A percentile compares a stretch with the other conserved stretches of the same genome.
phyloP scores from a whole-genome alignment of 2,888 invertebrate genomes.

The Harpalus rufipes region DNA sequence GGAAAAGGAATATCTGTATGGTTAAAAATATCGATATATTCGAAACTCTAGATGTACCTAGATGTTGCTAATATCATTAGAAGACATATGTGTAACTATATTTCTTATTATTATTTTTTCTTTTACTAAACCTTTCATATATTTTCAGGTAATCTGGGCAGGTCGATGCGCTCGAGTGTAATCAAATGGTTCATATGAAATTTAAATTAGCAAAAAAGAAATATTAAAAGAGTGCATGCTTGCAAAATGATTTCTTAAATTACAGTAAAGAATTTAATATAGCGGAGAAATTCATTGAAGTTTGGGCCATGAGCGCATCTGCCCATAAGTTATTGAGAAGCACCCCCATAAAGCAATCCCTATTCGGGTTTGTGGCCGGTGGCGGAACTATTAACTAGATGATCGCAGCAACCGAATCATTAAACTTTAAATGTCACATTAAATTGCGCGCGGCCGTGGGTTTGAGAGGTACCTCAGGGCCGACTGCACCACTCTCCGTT shows the following conservation, averaged over 20 bases:
- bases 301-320: constrained; percentile 4
- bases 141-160: too few species aligned
- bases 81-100: too few species aligned
- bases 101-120: too few species aligned
- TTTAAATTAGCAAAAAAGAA: not conserved
- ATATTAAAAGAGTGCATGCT: not conserved
- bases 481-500: constrained; percentile 67
- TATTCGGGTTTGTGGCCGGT: constrained; percentile 17
- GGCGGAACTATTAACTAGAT: constrained; percentile 58
- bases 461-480: constrained; percentile 30
- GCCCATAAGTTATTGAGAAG: not conserved
- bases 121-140: too few species aligned
- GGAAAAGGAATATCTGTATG: too few species aligned
- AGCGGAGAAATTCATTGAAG: not conserved
- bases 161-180: too few species aligned
- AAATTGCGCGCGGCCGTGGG: constrained; percentile 61
- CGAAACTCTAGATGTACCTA: too few species aligned
- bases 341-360: constrained; percentile 21
- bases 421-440: constrained; percentile 68
- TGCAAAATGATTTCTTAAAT: not conserved
- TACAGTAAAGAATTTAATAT: not conserved
- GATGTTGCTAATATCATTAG: too few species aligned
- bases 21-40: too few species aligned
- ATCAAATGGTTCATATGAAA: too few species aligned
- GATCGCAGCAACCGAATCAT: constrained; percentile 65